These are phyloP conservation scores for Plectropomus leopardus DNA, from an alignment of 2,113 vertebrate species.

Conservation along the genomic window DNA sequence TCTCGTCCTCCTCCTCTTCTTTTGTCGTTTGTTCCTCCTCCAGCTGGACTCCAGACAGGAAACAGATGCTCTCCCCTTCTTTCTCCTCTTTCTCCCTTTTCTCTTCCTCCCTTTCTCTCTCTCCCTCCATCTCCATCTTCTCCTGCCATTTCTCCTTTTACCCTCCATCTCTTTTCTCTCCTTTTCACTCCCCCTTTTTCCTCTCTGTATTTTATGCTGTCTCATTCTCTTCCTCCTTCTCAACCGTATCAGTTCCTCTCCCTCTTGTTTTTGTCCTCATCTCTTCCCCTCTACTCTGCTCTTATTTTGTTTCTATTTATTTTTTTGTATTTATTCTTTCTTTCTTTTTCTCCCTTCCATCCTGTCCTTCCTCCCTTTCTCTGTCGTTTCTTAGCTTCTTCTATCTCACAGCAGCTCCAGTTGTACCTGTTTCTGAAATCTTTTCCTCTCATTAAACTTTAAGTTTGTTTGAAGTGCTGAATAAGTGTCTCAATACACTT, in stretches of 20 bases:
- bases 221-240: constrained; percentile 26
- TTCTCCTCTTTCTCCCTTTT: constrained; percentile 57
- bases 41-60: constrained; percentile 82
- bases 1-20: constrained; percentile 62
- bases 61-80: constrained; percentile 77
- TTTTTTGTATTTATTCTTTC: background rate
- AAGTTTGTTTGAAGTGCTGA: too few relatives aligned
- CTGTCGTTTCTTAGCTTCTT: background rate
- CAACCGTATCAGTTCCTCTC: background rate
- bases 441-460: too few relatives aligned
- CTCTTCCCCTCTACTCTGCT: background rate
- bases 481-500: background rate
- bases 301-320: background rate
- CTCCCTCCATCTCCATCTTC: constrained; percentile 36
- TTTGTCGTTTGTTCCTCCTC: constrained; percentile 80
- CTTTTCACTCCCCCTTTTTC: constrained; percentile 14
- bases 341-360: background rate
- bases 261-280: background rate
- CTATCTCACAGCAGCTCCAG: background rate
- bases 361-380: background rate
- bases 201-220: background rate
- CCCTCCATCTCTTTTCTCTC: constrained; percentile 22
- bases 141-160: constrained; percentile 38
- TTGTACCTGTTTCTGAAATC: background rate
- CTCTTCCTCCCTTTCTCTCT: constrained; percentile 55